Conservation (phyloP, 2,113 vertebrate species). For the Paracanthobrama guichenoti region DNA sequence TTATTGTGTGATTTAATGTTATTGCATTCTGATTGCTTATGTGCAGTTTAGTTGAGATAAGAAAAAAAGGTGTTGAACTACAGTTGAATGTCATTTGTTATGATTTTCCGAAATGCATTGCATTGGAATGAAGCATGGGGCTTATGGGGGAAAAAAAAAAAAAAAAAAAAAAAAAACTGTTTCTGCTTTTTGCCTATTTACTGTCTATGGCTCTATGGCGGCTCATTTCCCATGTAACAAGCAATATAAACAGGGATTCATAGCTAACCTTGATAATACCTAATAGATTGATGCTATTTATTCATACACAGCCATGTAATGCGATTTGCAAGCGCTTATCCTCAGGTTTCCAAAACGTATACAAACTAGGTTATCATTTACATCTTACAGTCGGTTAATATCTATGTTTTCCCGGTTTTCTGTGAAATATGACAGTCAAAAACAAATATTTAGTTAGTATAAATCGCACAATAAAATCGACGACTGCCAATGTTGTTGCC, state of each 20-base stretch:
- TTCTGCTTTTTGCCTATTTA: neutral
- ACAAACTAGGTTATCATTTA: slow-evolving; percentile 16
- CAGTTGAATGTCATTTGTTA: neutral
- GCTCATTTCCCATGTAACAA: neutral
- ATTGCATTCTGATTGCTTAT: neutral
- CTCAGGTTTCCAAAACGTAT: slow-evolving; percentile 12
- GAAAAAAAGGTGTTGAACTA: neutral
- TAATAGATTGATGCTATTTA: neutral
- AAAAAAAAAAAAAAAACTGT: neutral
- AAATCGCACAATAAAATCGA: neutral
- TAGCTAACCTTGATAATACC: slow-evolving; percentile 40
- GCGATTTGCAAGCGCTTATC: slow-evolving; percentile 23
- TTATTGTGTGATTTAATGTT: neutral
- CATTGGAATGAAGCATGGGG: neutral
- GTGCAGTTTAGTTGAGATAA: neutral
- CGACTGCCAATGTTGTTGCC: slow-evolving; percentile 18
- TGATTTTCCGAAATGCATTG: neutral
- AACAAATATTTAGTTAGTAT: neutral
- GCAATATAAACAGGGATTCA: neutral
- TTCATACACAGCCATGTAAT: slow-evolving; percentile 22
- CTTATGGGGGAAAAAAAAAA: neutral
- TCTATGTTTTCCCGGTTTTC: neutral
- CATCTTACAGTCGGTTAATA: neutral
- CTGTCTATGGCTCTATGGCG: neutral
- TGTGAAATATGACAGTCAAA: neutral